Base-by-base conservation (phyloP, 2,797 vertebrate species). In the Ibycter americanus region DNA sequence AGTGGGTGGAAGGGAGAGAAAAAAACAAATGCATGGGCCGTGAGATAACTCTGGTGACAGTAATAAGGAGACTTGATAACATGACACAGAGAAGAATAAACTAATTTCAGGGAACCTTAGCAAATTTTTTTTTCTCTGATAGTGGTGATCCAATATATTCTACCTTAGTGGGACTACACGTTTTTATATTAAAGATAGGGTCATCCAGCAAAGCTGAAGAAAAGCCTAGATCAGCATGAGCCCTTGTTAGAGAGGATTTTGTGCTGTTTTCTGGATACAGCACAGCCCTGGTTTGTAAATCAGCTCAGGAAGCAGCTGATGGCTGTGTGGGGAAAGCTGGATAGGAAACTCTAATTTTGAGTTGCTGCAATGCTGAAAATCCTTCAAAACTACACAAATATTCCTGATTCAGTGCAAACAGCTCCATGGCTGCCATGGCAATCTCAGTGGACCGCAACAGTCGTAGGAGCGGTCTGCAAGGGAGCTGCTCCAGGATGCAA, bases 31-130 rank as follows among this genome's bases (percentile, higher is more conserved):
- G 77, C 38, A 58, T 83, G 76, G 67, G 23, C 80, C 49, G 13
- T 34, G 73, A 95, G 96, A 97, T 98, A 97, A 95, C 56, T 66
- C 42, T 74, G 74, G 93, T 94, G 96, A 97, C 87, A 96, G 46
- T 90, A 96, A 92, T 61, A 92, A 83, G 80, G 40, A 87, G 68
- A 54, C 26, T 61, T 95, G 95, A 96, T 96, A 96, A 72, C 47
- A 34, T 89, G 88, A 95, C 96, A 89, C 32, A 62, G 68, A 86
- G 90, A 96, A 97, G 72, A 86, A 87, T 40, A 95, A 91, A 87
- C 44, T 38, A 54, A 68, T 71, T 91, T 74, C 46, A 85, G 74
- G 80, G 36, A 94, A 83, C 18, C 11, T 7, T 66, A 26, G 66
- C 12, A 20, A 9, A 3, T 55, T 23, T 52, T 44, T 46, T 63